phyloP scores from a whole-genome alignment of 2,888 invertebrate genomes.

The Mythimna impura region DNA sequence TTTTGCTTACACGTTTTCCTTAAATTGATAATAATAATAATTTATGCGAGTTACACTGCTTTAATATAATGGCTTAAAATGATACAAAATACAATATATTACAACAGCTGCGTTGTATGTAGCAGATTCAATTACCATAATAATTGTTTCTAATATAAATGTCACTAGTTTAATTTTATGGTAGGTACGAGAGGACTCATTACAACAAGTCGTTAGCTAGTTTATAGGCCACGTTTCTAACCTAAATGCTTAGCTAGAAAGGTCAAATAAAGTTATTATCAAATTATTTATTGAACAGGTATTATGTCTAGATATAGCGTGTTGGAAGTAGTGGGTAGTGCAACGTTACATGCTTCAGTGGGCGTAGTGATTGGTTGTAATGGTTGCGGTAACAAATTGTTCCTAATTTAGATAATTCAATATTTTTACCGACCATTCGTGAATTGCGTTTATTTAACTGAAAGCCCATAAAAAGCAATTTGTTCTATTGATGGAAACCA shows the following conservation, averaged over 20 bases:
- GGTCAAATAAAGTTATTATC: constrained; percentile 52
- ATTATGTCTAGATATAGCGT: constrained; percentile 29
- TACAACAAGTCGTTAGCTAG: constrained; percentile 32
- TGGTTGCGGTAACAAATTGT: constrained; percentile 62
- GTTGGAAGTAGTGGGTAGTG: constrained; percentile 32
- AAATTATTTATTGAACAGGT: constrained; percentile 37
- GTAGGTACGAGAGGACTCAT: constrained; percentile 32
- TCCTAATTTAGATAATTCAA: constrained; percentile 64
- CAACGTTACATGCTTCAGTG: constrained; percentile 48
- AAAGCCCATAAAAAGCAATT: constrained; percentile 40
- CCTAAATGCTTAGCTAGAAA: constrained; percentile 45
- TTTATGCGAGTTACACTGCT: not conserved
- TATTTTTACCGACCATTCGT: constrained; percentile 55
- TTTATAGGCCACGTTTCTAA: constrained; percentile 38
- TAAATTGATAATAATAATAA: no score
- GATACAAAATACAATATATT: constrained; percentile 20
- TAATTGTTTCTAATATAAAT: constrained; percentile 54
- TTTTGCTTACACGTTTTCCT: no score
- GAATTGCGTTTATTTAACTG: constrained; percentile 45
- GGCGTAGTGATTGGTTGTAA: constrained; percentile 61
- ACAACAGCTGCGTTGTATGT: constrained; percentile 19
- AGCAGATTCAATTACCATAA: constrained; percentile 32
- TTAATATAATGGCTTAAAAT: not conserved
- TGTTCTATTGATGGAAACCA: constrained; percentile 37
- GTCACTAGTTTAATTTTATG: constrained; percentile 42